Evolutionary conservation across 2,113 vertebrate species (phyloP).

Genomic region (Microcebus lehilahytsara): DNA sequence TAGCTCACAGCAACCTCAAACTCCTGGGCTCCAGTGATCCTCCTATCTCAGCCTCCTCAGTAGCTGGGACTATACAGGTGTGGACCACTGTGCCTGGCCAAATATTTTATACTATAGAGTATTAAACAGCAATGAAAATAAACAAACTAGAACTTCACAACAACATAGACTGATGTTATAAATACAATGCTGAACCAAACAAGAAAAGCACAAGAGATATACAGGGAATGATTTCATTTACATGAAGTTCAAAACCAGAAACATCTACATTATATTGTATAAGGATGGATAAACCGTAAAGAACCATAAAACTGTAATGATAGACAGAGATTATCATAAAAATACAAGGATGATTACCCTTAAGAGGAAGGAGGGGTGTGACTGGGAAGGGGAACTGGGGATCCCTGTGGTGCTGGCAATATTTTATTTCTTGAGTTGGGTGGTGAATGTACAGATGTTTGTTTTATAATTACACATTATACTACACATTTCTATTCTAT

Average conservation of each 20-base stretch:
- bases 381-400: neutral
- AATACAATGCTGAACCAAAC: neutral
- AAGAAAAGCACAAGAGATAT: neutral
- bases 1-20: too few relatives aligned
- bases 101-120: neutral
- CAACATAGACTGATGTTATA: neutral
- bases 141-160: neutral
- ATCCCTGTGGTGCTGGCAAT: neutral
- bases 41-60: too few relatives aligned
- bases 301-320: neutral
- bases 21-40: too few relatives aligned
- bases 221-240: neutral
- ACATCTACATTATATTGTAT: neutral
- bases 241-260: neutral
- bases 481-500: neutral
- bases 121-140: conserved; percentile 12
- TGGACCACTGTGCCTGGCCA: too few relatives aligned
- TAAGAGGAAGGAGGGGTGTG: neutral
- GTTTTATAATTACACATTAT: conserved; percentile 6
- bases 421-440: neutral
- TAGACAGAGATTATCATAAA: neutral
- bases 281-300: neutral
- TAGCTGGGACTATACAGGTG: too few relatives aligned
- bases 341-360: neutral
- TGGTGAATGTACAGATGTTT: neutral